Evolutionary conservation across 2,797 vertebrate genomes (phyloP).

Genomic region (Lepus townsendii): DNA sequence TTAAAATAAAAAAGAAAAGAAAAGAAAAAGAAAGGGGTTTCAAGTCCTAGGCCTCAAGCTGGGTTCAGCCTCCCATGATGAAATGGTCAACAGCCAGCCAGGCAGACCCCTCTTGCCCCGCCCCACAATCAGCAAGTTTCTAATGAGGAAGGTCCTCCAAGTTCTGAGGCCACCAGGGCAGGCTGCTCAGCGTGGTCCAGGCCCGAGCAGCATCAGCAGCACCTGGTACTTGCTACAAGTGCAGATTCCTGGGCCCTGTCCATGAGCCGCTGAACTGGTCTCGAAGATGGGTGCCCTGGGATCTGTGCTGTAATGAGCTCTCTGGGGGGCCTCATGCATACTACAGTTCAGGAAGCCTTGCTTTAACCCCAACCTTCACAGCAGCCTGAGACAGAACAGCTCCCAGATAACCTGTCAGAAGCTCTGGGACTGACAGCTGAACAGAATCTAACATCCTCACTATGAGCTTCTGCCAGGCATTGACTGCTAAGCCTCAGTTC

Average conservation of each 20-base stretch:
- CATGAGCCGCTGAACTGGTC: neutral
- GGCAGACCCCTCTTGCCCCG: neutral
- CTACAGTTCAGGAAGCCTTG: neutral
- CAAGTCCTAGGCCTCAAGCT: neutral
- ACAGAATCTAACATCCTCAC: neutral
- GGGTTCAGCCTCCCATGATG: neutral
- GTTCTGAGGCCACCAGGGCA: neutral
- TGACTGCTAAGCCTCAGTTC: neutral
- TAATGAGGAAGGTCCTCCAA: neutral
- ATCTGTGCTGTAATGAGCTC: neutral
- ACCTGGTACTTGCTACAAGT: neutral
- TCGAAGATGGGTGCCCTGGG: neutral
- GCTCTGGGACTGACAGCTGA: neutral
- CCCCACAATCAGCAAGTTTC: neutral
- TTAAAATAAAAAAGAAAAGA: too few relatives aligned
- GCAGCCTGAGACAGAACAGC: neutral
- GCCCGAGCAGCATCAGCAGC: neutral
- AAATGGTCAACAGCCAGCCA: neutral
- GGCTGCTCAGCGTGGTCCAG: neutral
- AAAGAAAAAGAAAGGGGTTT: neutral
- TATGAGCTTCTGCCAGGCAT: neutral
- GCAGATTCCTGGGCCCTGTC: neutral
- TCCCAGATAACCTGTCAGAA: neutral
- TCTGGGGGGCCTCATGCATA: neutral
- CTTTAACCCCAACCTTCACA: neutral